A percentile compares a stretch with the other conserved stretches of the same genome.
Conservation (phyloP, 2,888 invertebrate species). For the Protophormia terraenovae region DNA sequence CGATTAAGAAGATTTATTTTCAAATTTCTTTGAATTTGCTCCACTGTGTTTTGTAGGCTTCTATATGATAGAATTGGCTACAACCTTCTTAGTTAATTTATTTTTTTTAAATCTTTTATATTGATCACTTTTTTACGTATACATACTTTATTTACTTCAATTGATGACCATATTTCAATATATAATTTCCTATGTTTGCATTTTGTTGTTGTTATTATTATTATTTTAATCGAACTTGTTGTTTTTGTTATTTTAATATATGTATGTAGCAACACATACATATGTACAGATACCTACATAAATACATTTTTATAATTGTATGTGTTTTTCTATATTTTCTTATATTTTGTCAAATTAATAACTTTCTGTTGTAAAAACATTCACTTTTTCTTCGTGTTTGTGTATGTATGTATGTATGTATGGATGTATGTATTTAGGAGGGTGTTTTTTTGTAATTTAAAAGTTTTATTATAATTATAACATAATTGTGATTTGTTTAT, state of each 20-base stretch:
- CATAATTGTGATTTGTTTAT: not conserved
- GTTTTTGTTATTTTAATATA: not conserved
- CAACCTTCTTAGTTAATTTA: no score
- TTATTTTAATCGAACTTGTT: not conserved
- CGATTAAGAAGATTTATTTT: no score
- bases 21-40: no score
- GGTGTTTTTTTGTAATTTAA: not conserved
- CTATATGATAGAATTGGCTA: no score
- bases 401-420: no score
- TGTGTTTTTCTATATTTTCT: not conserved
- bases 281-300: not conserved
- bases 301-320: not conserved
- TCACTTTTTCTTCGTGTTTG: not conserved
- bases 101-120: no score
- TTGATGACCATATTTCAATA: slow-evolving; percentile 16
- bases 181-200: not conserved
- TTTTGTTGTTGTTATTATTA: slow-evolving; percentile 27
- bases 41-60: no score
- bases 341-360: slow-evolving; percentile 23
- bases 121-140: no score
- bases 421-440: no score
- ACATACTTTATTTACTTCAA: not conserved
- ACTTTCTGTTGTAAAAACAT: slow-evolving; percentile 13
- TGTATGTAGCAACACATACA: not conserved
- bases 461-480: not conserved